Evolutionary conservation across 1,140 invertebrate genomes (phyloP), one percentile per base, ranked within the genome.

Genomic region (Zaprionus nigranus): DNA sequence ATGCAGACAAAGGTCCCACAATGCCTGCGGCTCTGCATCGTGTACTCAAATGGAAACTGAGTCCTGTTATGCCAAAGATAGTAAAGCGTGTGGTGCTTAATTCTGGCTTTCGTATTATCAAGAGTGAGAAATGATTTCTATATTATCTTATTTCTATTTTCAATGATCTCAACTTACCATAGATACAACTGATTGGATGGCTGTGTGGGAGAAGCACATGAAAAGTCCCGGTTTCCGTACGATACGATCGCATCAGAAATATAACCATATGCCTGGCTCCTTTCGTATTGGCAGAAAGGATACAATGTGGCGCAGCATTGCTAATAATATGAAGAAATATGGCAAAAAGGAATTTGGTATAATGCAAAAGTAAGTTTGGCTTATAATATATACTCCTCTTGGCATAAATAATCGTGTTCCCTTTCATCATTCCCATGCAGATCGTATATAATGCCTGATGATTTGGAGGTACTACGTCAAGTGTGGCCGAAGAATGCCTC

Each of bases 271-370:
- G 93, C 98, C 99, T 0, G 98, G 98, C 13, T 98, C 98, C 12
- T 99, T 99, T 93, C 98, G 99, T 92, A 96, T 99, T 58, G 99
- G 99, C 2, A 94, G 99, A 1, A 99, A 99, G 93, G 99, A 99
- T 92, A 94, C 97, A 26, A 94, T 99, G 43, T 99, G 98, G 98
- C 94, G 96, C 20, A 98, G 98, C 88, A 94, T 97, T 7, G 95
- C 96, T 67, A 95, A 95, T 82, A 95, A 98, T 86, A 96, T 96
- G 82, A 92, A 94, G 5, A 97, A 96, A 82, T 95, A 95, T 93
- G 96, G 97, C 7, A 94, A 95, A 60, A 95, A 95, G 74, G 96
- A 97, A 92, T 98, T 98, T 91, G 96, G 96, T 59, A 98, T 99
- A 91, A 97, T 99, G 93, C 99, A 99, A 20, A 96, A 82, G 76